Base-by-base conservation (phyloP, 2,797 vertebrate genomes). In the Sebastes minor region DNA sequence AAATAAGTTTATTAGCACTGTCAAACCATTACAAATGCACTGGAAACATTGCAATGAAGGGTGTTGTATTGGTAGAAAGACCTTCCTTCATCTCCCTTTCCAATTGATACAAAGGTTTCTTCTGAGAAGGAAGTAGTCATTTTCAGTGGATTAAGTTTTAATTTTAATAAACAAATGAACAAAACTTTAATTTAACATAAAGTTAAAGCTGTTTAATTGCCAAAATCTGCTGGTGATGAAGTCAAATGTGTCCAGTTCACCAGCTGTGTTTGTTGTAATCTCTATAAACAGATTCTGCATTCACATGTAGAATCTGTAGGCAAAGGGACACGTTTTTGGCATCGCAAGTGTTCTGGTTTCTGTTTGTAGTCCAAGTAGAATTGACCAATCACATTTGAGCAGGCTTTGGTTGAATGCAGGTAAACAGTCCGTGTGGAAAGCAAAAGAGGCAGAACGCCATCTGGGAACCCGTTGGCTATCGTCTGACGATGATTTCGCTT, bases 321-420 rank as follows among this genome's bases (percentile, higher is more conserved):
- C 42, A 18, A 46, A 46, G 14, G 42, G 42, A 46, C 42, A 46
- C 0, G 16, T 0, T 46, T 46, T 46, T 46, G 0, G 16, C 42
- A 46, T 46, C 6, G 42, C 0, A 46, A 46, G 42, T 18, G 42
- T 46, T 46, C 42, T 46, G 42, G 42, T 46, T 18, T 46, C 42
- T 46, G 42, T 46, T 46, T 46, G 42, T 46, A 46, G 42, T 46
- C 42, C 16, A 0, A 46, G 42, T 46, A 46, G 7, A 18, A 18
- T 46, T 46, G 16, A 46, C 42, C 42, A 46, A 46, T 46, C 42
- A 18, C 16, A 18, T 46, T 18, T 46, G 0, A 46, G 16, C 42
- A 46, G 16, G 42, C 42, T 46, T 46, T 46, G 0, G 42, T 18
- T 46, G 42, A 18, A 46, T 46, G 42, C 42, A 46, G 42, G 42